Base-by-base conservation (phyloP, 1,140 invertebrate genomes). In the Holotrichia oblita region DNA sequence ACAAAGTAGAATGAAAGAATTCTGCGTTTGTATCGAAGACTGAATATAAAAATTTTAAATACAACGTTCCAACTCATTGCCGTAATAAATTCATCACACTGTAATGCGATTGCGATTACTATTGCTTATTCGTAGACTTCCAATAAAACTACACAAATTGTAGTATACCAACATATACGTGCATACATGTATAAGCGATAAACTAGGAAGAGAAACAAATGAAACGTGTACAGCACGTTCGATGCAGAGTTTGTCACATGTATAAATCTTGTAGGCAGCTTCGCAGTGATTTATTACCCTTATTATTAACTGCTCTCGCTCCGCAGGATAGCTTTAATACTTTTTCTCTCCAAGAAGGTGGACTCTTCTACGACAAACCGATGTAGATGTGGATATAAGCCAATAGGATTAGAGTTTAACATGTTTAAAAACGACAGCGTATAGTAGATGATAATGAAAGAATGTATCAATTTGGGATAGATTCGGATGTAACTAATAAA, bases 201-300 rank as follows among this genome's bases (percentile, higher is more conserved):
- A 69, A 69, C 20, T 69, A 69, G 61, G 61, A 69, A 69, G 61
- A 69, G 61, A 69, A 69, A 69, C 22, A 69, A 69, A 69, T 34
- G 61, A 69, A 69, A 9, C 22, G 12, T 27, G 61, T 20, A 69
- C 61, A 14, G 17, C 61, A 69, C 61, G 61, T 69, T 69, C 61
- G 61, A 69, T 69, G 61, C 61, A 69, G 8, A 34, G 61, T 69
- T 69, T 69, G 61, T 69, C 61, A 69, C 9, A 34, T 69, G 6
- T 8, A 69, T 27, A 69, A 69, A 69, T 69, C 61, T 69, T 14
- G 8, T 12, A 69, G 22, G 7, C 61, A 69, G 27, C 61, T 24
- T 69, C 61, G 12, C 8, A 10, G 22, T 69, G 22, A 69, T 69
- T 69, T 69, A 69, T 69, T 22, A 12, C 22, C 61, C 61, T 69